phyloP scores from a whole-genome alignment of 2,113 vertebrate species.

The Saguinus midas region DNA sequence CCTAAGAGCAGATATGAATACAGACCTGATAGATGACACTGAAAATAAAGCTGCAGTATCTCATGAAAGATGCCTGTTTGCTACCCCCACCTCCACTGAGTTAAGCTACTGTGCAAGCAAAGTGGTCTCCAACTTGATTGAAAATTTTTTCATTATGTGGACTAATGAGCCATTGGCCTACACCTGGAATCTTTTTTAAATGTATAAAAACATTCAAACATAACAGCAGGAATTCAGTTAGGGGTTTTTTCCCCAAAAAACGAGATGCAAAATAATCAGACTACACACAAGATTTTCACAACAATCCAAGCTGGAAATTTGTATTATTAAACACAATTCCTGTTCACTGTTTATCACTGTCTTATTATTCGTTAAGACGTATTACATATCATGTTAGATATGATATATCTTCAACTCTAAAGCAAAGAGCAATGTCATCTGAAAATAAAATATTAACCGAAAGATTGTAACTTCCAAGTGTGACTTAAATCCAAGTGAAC shows the following conservation, averaged over 20 bases:
- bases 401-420: conserved; percentile 74
- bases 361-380: not conserved
- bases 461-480: conserved; percentile 75
- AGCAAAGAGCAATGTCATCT: not conserved
- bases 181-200: conserved; percentile 78
- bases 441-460: not conserved
- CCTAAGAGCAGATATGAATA: conserved; percentile 60
- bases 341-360: conserved; percentile 53
- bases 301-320: conserved; percentile 61
- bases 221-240: conserved; percentile 76
- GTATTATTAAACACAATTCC: conserved; percentile 78
- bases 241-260: not conserved
- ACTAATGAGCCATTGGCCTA: conserved; percentile 80
- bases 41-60: conserved; percentile 73
- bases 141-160: conserved; percentile 78
- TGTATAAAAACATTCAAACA: conserved; percentile 76
- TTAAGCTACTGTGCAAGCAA: conserved; percentile 63
- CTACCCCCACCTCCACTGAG: conserved; percentile 24
- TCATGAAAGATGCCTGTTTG: conserved; percentile 47
- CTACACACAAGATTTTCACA: conserved; percentile 56
- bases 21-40: conserved; percentile 61
- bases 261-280: conserved; percentile 55
- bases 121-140: conserved; percentile 72
- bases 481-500: conserved; percentile 79
- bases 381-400: conserved; percentile 64